Base-by-base conservation (phyloP, 2,113 vertebrate genomes). In the Colistium nudipinnis region DNA sequence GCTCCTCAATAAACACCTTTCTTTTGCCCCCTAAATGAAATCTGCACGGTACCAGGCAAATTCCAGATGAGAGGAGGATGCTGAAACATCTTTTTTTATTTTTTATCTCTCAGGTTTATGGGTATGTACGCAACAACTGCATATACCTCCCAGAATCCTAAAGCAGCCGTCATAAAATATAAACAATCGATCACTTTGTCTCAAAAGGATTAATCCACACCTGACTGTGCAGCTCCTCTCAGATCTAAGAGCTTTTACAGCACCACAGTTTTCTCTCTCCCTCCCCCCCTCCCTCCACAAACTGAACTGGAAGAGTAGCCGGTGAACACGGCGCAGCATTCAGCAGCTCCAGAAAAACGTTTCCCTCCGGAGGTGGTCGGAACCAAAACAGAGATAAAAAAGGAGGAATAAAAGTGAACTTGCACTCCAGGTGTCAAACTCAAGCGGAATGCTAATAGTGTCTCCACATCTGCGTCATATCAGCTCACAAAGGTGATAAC, bases 21-120 rank as follows among this genome's bases (percentile, higher is more conserved):
- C 49, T 75, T 73, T 49, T 66, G 24, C 19, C 3, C 41, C 1
- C 62, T 67, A 10, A 73, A 76, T 82, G 77, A 52, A 56, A 63
- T 70, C 47, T 64, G 60, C 22, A 52, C 20, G 43, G 27, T 3
- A 55, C 19, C 28, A 31, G 12, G 36, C 28, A 39, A 3, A 25
- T 38, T 60, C 36, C 7, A 68, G 66, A 20, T 30, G 44, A 4
- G 12, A 25, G 44, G 30, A 36, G 13, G 45, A 16, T n/a, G 51
- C 24, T 13, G 17, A 41, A 28, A n/a, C 2, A 0, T 17, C 39
- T 39, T 17, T 17, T 27, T 55, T 39, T 66, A 48, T 52, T 17
- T 20, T 45, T 45, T 4, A 17, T 14, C 13, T 64, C 6, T 31
- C 36, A 9, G 3, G 20, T 38, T 22, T 65, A 53, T 27, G 33